Evolutionary conservation across 92 coral and sea anemone species (phyloP).

Genomic region (Muricea muricata): DNA sequence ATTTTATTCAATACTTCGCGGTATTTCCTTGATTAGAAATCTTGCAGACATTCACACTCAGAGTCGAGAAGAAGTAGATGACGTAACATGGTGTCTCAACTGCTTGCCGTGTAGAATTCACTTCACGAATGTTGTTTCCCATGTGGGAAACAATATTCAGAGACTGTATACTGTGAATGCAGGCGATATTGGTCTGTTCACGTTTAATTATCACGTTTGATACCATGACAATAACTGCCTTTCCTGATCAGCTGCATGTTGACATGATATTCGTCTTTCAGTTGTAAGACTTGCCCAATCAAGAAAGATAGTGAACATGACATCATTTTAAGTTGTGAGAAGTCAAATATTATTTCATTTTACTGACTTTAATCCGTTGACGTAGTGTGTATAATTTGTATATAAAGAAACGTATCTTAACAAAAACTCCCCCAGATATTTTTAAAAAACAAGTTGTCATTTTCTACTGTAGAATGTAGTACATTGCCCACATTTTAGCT

Average conservation of each 20-base stretch:
- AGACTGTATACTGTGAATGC: background rate
- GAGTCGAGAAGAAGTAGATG: conserved; percentile 36
- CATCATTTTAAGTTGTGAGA: background rate
- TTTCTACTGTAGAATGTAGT: background rate
- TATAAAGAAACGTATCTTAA: conserved; percentile 10
- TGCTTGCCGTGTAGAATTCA: background rate
- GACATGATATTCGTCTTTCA: background rate
- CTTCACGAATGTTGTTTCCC: background rate
- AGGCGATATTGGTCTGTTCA: background rate
- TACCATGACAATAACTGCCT: background rate
- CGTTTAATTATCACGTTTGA: background rate
- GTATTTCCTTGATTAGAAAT: conserved; percentile 3
- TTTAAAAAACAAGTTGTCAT: background rate
- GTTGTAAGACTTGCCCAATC: too few species aligned
- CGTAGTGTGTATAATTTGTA: background rate
- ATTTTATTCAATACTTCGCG: too few species aligned
- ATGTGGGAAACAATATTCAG: background rate
- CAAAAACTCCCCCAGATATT: background rate
- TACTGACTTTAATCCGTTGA: background rate
- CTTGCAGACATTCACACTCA: conserved; percentile 32
- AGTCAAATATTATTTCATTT: background rate
- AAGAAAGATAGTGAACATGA: background rate
- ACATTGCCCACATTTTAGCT: conserved; percentile 14
- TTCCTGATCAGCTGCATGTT: background rate
- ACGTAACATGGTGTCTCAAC: background rate